Evolutionary conservation across 1,140 invertebrate species (phyloP), one percentile per base, ranked within the genome.

Genomic region (Neelides sp.): DNA sequence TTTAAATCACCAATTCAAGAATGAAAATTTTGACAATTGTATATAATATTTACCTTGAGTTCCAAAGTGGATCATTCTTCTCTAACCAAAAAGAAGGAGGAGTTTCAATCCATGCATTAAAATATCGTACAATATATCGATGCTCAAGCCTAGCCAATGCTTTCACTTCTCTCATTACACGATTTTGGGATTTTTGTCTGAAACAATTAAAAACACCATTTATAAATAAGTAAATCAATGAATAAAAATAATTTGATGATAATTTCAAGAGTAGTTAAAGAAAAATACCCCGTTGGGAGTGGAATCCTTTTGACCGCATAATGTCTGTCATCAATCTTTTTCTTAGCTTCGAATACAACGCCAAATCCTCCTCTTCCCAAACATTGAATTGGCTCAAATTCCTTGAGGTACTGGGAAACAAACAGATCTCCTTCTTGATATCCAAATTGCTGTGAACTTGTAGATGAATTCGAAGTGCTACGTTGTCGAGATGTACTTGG

Each of bases 281-380:
- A 24, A 43, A 62, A 68, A 67, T 68, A 87, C 84, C 77, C 83
- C 59, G 83, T 83, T 10, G 88, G 85, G 49, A 96, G 69, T 5
- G 78, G 77, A 40, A 97, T 96, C 62, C 92, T 77, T 71, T 98
- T 98, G 0, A 98, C 80, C 19, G 94, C 94, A 72, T 98, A 98
- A 56, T 81, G 75, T 62, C 86, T 84, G 63, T 95, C 85, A 66
- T 98, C 94, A 46, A 96, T 80, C 69, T 88, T 92, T 66, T 97
- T 95, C 65, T 77, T 83, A 0, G 86, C 90, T 68, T 96, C 85
- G 70, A 96, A 97, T 0, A 98, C 94, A 19, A 96, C 80, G 0
- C 94, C 94, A 71, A 95, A 98, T 0, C 92, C 94, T n/a, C 94
- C 93, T 63, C 78, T 79, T 0, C 92, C 92, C 1, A 98, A 70